Evolutionary conservation across 2,113 vertebrate species (phyloP), one percentile per base, ranked within the genome.

Genomic region (Chinchilla lanigera): DNA sequence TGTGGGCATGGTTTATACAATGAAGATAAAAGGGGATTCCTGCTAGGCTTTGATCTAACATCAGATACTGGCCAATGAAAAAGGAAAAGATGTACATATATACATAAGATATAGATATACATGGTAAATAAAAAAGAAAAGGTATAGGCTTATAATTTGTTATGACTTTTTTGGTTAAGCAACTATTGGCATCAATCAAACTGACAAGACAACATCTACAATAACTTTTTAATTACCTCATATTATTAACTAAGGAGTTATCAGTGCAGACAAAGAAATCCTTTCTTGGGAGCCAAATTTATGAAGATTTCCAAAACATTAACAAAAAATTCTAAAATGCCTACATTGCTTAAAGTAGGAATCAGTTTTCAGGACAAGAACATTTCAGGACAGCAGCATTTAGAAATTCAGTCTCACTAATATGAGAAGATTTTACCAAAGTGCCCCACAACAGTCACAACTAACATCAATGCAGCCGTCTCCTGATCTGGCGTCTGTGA

Each of bases 291-390:
- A 60, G 16, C 9, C 24, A 47, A 44, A 82, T 56, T 82, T 56
- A 50, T n/a, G n/a, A 92, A 9, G 84, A 41, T 77, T 90, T 93
- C 83, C 60, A 50, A 97, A 97, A 80, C 52, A 92, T 20, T 58
- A 92, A 73, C 12, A 28, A 30, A 52, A 86, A 77, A 82, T 56
- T 47, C 19, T 26, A 78, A 92, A 78, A 90, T 69, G 33, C n/a
- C 8, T 24, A 77, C 2, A 44, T 60, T 93, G 87, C 47, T 90
- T 88, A 93, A 63, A 7, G 12, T 3, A 7, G 17, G 7, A 87
- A 63, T 88, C 80, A 24, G 8, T 4, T 52, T 86, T 86, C 65
- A 33, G 75, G 56, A 94, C 60, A 33, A 44, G 6, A 30, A 9
- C 7, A 3, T 24, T 47, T 47, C 69, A 24, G 82, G 44, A 95